Percentiles rank a stretch among this genome's conserved stretches.
phyloP scores from a whole-genome alignment of 2,888 invertebrate species.

The Drosophila rellima region DNA sequence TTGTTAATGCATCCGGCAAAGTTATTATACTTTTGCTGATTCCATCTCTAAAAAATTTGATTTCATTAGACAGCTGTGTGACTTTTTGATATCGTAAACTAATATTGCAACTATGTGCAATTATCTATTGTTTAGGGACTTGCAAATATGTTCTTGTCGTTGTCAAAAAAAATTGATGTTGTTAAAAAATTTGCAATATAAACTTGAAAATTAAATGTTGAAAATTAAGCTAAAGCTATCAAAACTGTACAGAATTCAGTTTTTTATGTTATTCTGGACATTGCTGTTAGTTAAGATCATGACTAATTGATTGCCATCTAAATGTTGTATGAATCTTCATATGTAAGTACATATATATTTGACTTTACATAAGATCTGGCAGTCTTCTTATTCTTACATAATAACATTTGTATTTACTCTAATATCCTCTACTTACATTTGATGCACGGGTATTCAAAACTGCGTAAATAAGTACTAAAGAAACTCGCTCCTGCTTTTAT shows the following conservation, averaged over 20 bases:
- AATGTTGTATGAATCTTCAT: not conserved
- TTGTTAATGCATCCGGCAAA: too few relatives aligned
- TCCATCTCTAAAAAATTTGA: too few relatives aligned
- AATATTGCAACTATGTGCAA: not conserved
- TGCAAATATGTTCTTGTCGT: not conserved
- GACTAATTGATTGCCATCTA: conserved; percentile 1
- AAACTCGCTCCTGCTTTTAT: too few relatives aligned
- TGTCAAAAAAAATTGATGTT: not conserved
- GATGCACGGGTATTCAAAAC: not conserved
- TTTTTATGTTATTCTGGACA: not conserved
- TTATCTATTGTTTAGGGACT: not conserved
- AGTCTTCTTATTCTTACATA: conserved; percentile 4
- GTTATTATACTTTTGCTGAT: too few relatives aligned
- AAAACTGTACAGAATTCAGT: conserved; percentile 4
- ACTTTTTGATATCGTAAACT: not conserved
- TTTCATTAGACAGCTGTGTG: not conserved
- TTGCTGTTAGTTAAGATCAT: conserved; percentile 6
- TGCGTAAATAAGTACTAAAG: not conserved
- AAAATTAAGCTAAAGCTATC: not conserved
- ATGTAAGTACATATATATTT: not conserved
- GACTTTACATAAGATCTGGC: not conserved
- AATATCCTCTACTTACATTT: not conserved
- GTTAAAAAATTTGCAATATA: too few relatives aligned
- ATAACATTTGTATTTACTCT: conserved; percentile 1
- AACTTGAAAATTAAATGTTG: too few relatives aligned